Percentiles rank a stretch among this genome's conserved stretches.
phyloP scores from a whole-genome alignment of 23 tunicate species.

The Styela clava region DNA sequence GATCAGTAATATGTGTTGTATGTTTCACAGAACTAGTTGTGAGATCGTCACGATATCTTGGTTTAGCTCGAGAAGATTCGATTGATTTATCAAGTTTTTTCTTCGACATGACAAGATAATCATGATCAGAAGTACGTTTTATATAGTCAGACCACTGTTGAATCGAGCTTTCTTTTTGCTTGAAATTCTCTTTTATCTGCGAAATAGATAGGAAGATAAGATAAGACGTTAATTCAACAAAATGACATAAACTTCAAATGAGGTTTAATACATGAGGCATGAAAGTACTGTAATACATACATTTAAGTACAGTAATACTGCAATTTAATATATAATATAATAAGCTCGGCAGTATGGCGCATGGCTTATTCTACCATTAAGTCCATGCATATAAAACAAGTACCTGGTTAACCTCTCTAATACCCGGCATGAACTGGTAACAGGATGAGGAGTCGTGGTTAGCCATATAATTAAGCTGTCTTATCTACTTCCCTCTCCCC shows the following conservation, averaged over 20 bases:
- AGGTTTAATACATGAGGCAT: too few relatives aligned
- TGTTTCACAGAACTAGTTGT: slow-evolving; percentile 24
- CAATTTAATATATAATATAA: too few relatives aligned
- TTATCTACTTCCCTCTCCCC: too few relatives aligned
- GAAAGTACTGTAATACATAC: too few relatives aligned
- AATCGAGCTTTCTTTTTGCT: slow-evolving; percentile 43
- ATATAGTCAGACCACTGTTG: slow-evolving; percentile 74
- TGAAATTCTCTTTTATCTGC: slow-evolving; percentile 81
- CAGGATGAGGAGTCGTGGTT: too few relatives aligned
- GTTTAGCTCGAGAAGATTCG: slow-evolving; percentile 74
- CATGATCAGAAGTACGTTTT: slow-evolving; percentile 75
- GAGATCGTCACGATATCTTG: slow-evolving; percentile 40
- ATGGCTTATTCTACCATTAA: too few relatives aligned
- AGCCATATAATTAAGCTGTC: too few relatives aligned
- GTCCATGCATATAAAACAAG: too few relatives aligned
- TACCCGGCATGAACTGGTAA: too few relatives aligned
- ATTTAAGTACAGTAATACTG: too few relatives aligned
- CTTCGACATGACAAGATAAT: slow-evolving; percentile 55
- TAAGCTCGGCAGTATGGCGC: too few relatives aligned
- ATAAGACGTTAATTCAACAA: background rate
- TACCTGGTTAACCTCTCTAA: too few relatives aligned
- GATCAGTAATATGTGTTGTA: slow-evolving; percentile 45
- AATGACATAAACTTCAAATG: background rate
- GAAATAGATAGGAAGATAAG: background rate
- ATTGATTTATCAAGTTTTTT: slow-evolving; percentile 73